Evolutionary conservation across 1,140 invertebrate genomes (phyloP).

Genomic region (Conus betulinus): DNA sequence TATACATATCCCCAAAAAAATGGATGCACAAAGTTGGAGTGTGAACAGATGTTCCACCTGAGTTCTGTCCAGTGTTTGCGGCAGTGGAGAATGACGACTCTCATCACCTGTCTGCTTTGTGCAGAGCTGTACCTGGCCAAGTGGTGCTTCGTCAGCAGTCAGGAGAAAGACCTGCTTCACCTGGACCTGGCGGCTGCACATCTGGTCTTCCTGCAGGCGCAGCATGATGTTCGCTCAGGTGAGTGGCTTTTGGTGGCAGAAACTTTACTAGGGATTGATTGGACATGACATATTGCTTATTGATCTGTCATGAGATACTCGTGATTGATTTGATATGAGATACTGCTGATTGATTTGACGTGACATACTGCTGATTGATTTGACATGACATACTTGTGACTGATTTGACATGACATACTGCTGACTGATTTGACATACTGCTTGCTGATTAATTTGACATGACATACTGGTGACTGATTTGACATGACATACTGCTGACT

Average conservation of each 20-base stretch:
- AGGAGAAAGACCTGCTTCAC: slow-evolving; percentile 19
- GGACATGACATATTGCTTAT: not conserved
- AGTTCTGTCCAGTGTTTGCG: not conserved
- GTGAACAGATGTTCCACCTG: not conserved
- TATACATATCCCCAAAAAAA: not conserved
- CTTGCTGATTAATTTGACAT: too few species aligned
- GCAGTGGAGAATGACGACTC: not conserved
- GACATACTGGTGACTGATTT: too few species aligned
- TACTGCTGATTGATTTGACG: not conserved
- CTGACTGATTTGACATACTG: too few species aligned
- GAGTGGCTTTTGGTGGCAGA: not conserved
- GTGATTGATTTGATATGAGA: not conserved
- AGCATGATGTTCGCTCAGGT: slow-evolving; percentile 21
- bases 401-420: too few species aligned
- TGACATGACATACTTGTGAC: too few species aligned
- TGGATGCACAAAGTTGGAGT: not conserved
- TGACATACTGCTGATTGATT: too few species aligned
- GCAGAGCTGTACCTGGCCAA: slow-evolving; percentile 26
- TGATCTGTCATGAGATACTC: not conserved
- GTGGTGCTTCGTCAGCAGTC: slow-evolving; percentile 11
- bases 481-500: too few species aligned
- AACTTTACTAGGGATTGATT: not conserved
- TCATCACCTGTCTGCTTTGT: not conserved
- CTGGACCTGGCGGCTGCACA: not conserved
- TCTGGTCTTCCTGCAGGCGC: slow-evolving; percentile 30